These are phyloP conservation scores for Sycophila texana DNA, from an alignment of 2,888 invertebrate species.

Conservation along the genomic window DNA sequence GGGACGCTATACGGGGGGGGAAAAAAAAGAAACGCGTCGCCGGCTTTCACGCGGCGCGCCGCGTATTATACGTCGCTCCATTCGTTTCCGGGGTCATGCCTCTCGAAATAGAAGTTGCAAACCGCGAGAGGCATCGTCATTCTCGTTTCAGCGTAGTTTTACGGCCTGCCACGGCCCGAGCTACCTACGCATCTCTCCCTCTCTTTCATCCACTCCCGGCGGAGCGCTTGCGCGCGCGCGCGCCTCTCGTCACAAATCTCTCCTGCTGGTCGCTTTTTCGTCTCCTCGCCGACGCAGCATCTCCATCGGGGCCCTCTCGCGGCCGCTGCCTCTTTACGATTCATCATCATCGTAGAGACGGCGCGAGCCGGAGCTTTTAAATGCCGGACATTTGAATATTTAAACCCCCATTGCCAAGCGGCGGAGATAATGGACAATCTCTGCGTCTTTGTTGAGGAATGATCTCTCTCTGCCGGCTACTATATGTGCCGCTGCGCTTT, in stretches of 20 bases:
- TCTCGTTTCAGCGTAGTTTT: conserved; percentile 70
- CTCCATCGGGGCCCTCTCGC: conserved; percentile 20
- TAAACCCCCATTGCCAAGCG: conserved; percentile 27
- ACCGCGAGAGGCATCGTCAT: conserved; percentile 68
- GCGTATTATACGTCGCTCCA: conserved; percentile 58
- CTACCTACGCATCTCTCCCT: conserved; percentile 63
- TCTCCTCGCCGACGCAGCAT: conserved; percentile 18
- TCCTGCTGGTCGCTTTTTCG: conserved; percentile 54
- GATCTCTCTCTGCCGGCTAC: conserved; percentile 25
- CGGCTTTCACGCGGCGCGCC: conserved; percentile 38
- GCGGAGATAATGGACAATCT: conserved; percentile 51
- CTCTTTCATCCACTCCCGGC: conserved; percentile 28
- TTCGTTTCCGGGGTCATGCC: conserved; percentile 72
- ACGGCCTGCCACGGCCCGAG: conserved; percentile 67
- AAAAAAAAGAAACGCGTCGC: conserved; percentile 55
- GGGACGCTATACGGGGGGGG: conserved; percentile 16
- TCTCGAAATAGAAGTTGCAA: conserved; percentile 69
- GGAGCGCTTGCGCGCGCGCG: not conserved
- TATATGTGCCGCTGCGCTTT: not conserved
- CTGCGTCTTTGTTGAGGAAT: conserved; percentile 50
- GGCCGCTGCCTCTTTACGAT: conserved; percentile 43
- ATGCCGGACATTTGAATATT: conserved; percentile 51
- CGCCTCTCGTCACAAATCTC: conserved; percentile 60
- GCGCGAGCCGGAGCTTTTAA: conserved; percentile 34
- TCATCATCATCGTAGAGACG: conserved; percentile 48